A percentile compares a stretch with the other conserved stretches of the same genome.
Conservation (phyloP, 2,797 vertebrate species). For the Liasis olivaceus region DNA sequence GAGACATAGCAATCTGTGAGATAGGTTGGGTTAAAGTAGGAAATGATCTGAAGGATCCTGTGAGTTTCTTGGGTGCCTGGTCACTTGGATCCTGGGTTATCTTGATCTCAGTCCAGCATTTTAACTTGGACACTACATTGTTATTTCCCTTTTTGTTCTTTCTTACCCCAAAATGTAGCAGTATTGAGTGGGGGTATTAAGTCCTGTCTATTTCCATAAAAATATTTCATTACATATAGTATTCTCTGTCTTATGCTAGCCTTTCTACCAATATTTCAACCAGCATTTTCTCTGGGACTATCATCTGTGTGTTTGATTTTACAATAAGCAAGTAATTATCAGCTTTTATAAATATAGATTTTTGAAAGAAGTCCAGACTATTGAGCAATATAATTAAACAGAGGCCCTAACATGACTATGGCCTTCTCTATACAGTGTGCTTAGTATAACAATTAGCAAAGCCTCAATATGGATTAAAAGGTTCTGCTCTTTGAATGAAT, state of each 20-base stretch:
- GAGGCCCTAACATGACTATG: neutral
- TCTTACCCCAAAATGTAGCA: neutral
- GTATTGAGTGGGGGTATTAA: neutral
- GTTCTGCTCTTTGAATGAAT: neutral
- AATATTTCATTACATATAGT: neutral
- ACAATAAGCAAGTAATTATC: neutral
- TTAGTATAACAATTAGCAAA: neutral
- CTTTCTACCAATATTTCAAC: neutral
- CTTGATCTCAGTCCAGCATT: neutral
- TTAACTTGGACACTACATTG: neutral
- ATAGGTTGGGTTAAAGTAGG: neutral
- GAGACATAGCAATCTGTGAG: neutral
- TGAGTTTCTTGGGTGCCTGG: neutral
- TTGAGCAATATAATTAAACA: neutral
- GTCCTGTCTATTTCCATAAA: neutral
- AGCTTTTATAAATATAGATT: neutral
- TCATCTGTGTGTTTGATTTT: neutral
- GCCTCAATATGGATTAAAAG: accelerated
- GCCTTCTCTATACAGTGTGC: neutral
- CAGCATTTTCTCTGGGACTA: neutral
- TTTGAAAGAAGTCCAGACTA: neutral
- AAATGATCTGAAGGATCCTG: neutral
- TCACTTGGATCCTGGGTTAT: neutral
- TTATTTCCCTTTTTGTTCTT: neutral
- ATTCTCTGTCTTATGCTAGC: neutral